phyloP scores from a whole-genome alignment of 2,113 vertebrate genomes.

The Platysteira castanea region DNA sequence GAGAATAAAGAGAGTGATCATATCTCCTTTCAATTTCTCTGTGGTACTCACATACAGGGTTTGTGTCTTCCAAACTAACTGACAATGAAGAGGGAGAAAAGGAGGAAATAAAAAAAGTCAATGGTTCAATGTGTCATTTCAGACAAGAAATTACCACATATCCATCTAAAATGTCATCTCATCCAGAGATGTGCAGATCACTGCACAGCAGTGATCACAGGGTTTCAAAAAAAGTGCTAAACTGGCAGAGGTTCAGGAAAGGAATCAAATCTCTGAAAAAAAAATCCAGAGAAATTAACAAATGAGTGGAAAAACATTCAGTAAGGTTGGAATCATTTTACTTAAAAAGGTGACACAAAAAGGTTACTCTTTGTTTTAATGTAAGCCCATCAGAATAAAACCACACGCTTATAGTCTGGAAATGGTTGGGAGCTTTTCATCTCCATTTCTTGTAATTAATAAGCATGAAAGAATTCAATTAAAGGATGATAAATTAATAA shows the following conservation, averaged over 20 bases:
- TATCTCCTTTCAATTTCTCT: conserved; percentile 1
- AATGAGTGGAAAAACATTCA: background rate
- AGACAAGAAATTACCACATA: background rate
- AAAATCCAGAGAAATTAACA: background rate
- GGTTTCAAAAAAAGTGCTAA: background rate
- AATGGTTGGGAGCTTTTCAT: background rate
- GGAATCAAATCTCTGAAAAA: background rate
- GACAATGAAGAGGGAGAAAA: background rate
- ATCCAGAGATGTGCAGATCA: background rate
- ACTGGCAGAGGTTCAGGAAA: background rate
- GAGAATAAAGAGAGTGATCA: background rate
- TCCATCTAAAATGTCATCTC: background rate
- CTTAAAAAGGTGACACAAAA: background rate
- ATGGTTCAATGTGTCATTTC: background rate
- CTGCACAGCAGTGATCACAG: background rate
- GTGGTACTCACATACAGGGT: background rate
- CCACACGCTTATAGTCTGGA: background rate
- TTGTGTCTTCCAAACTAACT: background rate
- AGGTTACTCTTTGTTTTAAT: background rate
- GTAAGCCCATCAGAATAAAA: background rate
- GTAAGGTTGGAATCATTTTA: background rate
- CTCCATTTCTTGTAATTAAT: background rate
- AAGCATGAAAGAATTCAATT: background rate
- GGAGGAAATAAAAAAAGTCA: background rate
- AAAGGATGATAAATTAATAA: background rate